Percentiles rank a stretch among this genome's conserved stretches.
These are phyloP conservation scores for Narcine bancroftii DNA, from an alignment of 2,113 vertebrate species.

Conservation along the genomic window DNA sequence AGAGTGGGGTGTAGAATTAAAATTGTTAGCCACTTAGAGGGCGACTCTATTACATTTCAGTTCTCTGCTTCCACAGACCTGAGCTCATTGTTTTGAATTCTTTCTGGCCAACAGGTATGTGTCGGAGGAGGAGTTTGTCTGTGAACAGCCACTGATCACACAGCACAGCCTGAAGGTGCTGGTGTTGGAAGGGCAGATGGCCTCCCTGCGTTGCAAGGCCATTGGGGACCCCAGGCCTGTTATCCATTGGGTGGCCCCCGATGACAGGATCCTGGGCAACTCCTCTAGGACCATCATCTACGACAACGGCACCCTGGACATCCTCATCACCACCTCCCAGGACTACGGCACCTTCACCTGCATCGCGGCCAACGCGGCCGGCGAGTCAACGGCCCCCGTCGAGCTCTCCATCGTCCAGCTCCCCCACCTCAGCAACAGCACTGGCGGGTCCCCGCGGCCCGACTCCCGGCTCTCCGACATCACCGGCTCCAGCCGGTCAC, in stretches of 20 bases:
- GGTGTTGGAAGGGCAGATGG: conserved; percentile 90
- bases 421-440: conserved; percentile 82
- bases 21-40: too few relatives aligned
- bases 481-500: conserved; percentile 83
- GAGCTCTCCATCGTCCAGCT: conserved; percentile 91
- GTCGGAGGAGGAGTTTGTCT: conserved; percentile 86
- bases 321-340: conserved; percentile 83
- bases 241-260: conserved; percentile 90
- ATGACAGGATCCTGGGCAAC: conserved; percentile 83
- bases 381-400: conserved; percentile 81
- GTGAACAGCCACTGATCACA: conserved; percentile 88
- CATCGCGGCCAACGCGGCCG: conserved; percentile 90
- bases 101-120: too few relatives aligned
- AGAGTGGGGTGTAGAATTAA: too few relatives aligned
- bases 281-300: conserved; percentile 78
- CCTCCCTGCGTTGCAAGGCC: conserved; percentile 87
- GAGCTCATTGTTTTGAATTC: too few relatives aligned
- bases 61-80: too few relatives aligned
- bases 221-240: conserved; percentile 85
- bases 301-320: conserved; percentile 90
- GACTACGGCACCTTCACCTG: conserved; percentile 93
- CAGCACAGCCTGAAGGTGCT: conserved; percentile 89
- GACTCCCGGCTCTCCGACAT: conserved; percentile 92
- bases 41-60: too few relatives aligned
- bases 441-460: conserved; percentile 67